phyloP scores from a whole-genome alignment of 2,797 vertebrate genomes.

The Artibeus lituratus region DNA sequence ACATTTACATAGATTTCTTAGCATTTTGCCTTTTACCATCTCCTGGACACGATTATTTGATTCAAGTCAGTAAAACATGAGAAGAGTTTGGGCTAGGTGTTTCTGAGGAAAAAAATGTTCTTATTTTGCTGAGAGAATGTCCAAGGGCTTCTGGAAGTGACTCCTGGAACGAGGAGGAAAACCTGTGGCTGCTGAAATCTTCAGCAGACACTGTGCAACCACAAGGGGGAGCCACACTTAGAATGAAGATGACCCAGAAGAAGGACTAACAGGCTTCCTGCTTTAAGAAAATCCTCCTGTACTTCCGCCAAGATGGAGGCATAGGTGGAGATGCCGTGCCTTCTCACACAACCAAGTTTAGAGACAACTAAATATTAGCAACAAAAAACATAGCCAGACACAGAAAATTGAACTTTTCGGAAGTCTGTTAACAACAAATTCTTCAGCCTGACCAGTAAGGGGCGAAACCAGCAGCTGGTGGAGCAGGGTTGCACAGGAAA shows the following conservation, averaged over 20 bases:
- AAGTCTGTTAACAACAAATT: no score
- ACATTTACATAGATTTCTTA: constrained; percentile 1
- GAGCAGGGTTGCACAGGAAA: no score
- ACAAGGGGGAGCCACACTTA: constrained; percentile 43
- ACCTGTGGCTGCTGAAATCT: not conserved
- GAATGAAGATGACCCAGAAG: not conserved
- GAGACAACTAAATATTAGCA: no score
- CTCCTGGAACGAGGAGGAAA: not conserved
- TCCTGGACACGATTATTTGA: not conserved
- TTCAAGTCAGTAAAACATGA: constrained; percentile 14
- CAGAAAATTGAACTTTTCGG: no score
- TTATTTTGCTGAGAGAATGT: not conserved
- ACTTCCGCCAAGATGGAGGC: no score
- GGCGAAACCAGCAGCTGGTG: no score
- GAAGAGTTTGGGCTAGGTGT: not conserved
- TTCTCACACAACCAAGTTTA: no score
- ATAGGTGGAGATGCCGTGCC: no score
- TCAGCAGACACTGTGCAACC: not conserved
- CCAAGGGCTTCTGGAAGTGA: not conserved
- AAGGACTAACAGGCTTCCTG: not conserved
- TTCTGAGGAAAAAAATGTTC: not conserved
- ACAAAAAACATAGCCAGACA: no score
- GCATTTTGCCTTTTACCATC: not conserved
- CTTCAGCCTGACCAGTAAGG: no score
- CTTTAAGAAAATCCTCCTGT: not conserved